These are phyloP conservation scores for Aporrectodea caliginosa DNA, from an alignment of 1,140 invertebrate species.

Conservation along the genomic window DNA sequence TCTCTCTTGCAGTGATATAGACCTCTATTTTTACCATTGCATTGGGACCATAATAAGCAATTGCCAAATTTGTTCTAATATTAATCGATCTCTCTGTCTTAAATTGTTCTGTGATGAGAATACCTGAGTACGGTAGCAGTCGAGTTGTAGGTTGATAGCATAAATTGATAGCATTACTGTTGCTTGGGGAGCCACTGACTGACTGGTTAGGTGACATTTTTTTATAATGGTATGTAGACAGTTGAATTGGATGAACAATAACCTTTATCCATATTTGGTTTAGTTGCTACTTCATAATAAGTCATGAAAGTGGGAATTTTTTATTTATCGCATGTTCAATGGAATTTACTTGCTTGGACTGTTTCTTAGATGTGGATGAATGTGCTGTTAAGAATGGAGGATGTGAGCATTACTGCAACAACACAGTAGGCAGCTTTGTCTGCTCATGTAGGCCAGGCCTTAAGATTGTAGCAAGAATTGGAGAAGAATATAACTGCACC, in stretches of 20 bases:
- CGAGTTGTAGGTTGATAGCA: too few relatives aligned
- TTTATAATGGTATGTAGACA: background rate
- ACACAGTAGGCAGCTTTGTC: slow-evolving; percentile 38
- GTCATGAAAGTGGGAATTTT: background rate
- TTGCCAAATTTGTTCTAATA: too few relatives aligned
- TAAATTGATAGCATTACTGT: too few relatives aligned
- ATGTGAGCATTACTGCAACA: slow-evolving; percentile 62
- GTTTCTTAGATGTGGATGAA: slow-evolving; percentile 51
- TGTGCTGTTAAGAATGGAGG: slow-evolving; percentile 59
- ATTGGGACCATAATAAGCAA: too few relatives aligned
- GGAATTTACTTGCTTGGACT: slow-evolving; percentile 30
- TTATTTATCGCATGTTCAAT: background rate
- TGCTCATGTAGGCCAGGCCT: slow-evolving; percentile 44
- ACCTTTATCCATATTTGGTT: background rate
- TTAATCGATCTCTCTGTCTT: too few relatives aligned
- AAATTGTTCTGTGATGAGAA: too few relatives aligned
- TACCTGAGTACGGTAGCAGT: too few relatives aligned
- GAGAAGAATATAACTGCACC: slow-evolving; percentile 5
- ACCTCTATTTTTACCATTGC: too few relatives aligned
- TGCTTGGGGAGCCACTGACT: too few relatives aligned
- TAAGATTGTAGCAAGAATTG: slow-evolving; percentile 30
- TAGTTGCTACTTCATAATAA: background rate
- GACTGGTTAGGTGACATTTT: background rate
- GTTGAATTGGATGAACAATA: background rate
- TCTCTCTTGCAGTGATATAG: too few relatives aligned